A percentile compares a stretch with the other conserved stretches of the same genome.
Conservation (phyloP, 2,113 vertebrate species). For the Muscicapa adusta region DNA sequence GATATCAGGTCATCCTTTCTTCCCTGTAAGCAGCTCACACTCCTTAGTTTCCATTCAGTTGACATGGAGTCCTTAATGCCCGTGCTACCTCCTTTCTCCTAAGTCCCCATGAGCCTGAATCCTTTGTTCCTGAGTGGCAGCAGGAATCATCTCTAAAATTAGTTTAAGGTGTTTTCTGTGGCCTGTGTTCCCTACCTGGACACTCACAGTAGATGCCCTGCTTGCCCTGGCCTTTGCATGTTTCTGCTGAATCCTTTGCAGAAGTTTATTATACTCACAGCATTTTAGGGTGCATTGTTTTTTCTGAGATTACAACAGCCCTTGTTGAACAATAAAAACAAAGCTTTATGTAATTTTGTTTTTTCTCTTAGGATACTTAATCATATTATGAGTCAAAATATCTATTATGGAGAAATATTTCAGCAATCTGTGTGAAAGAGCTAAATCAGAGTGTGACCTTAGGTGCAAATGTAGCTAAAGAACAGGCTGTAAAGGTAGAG, state of each 20-base stretch:
- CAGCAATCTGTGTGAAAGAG: not conserved
- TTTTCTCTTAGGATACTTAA: not conserved
- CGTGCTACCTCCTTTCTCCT: not conserved
- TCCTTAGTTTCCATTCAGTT: not conserved
- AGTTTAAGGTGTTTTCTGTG: not conserved
- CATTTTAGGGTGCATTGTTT: not conserved
- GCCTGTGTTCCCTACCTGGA: not conserved
- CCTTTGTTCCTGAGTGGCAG: not conserved
- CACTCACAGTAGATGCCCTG: not conserved
- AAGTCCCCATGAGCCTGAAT: not conserved
- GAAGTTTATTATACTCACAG: not conserved
- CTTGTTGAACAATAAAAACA: not conserved
- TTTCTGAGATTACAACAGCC: not conserved
- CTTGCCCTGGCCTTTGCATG: not conserved
- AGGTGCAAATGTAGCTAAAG: not conserved
- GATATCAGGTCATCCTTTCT: not conserved
- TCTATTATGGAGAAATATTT: not conserved
- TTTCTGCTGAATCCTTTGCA: not conserved
- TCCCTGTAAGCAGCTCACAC: not conserved
- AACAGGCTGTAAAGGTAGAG: not conserved
- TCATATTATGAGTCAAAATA: not conserved
- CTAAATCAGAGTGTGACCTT: not conserved
- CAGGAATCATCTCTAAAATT: not conserved
- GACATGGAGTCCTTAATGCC: not conserved
- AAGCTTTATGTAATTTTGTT: not conserved